Evolutionary conservation across 2,113 vertebrate genomes (phyloP).

Genomic region (Vulpes ferrilata): DNA sequence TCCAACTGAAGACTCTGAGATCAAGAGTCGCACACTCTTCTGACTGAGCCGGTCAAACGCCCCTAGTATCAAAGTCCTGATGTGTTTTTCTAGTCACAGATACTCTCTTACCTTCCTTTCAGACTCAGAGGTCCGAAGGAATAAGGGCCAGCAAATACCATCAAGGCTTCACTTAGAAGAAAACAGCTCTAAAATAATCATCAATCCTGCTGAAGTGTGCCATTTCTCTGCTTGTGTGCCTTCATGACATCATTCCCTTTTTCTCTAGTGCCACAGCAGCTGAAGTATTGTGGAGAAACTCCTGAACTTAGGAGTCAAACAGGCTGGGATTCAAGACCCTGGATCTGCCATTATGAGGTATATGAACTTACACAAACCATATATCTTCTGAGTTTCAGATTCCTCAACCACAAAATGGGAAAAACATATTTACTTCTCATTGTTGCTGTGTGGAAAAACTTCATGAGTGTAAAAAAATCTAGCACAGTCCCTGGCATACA

Average conservation of each 20-base stretch:
- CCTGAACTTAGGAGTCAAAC: background rate
- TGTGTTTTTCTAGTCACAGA: conserved; percentile 22
- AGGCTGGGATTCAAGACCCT: conserved; percentile 41
- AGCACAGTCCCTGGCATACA: background rate
- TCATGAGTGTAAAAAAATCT: background rate
- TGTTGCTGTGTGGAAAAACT: conserved; percentile 5
- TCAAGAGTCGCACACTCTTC: background rate
- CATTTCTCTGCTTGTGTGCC: background rate
- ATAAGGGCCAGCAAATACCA: conserved; percentile 15
- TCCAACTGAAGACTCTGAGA: background rate
- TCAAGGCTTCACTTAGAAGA: background rate
- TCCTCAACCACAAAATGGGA: conserved; percentile 53
- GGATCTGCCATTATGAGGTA: background rate
- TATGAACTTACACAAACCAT: background rate
- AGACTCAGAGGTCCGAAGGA: conserved; percentile 17
- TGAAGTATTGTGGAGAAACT: background rate
- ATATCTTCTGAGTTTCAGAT: conserved; percentile 33
- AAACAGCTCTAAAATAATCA: background rate
- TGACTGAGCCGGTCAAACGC: background rate
- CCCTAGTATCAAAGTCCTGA: background rate
- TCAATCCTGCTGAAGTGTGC: background rate
- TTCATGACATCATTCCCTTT: background rate
- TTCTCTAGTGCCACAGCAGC: conserved; percentile 10
- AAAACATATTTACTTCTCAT: background rate
- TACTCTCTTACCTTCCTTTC: conserved; percentile 52